Conservation (phyloP, 1,140 invertebrate genomes). For the Drosophila tristis region DNA sequence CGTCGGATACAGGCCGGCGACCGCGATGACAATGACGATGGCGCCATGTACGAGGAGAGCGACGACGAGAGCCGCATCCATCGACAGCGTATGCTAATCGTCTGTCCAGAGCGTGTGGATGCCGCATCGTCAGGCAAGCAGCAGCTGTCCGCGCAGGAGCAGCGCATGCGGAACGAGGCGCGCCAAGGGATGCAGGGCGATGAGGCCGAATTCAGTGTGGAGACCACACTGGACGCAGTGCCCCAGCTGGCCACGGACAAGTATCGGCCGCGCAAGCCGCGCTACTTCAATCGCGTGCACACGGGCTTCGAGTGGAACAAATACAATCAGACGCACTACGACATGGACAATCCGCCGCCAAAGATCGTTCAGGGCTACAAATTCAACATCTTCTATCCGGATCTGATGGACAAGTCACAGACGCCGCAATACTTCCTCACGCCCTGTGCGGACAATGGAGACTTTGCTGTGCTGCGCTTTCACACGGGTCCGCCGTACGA, state of each 20-base stretch:
- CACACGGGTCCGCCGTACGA: slow-evolving; percentile 99
- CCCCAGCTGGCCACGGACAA: slow-evolving; percentile 99
- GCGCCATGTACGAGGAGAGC: slow-evolving; percentile 85
- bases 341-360: slow-evolving; percentile 99
- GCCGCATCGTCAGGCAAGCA: not conserved
- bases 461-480: slow-evolving; percentile 98
- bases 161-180: slow-evolving; percentile 90
- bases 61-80: slow-evolving; percentile 64
- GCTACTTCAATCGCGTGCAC: slow-evolving; percentile 98
- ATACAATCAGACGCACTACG: slow-evolving; percentile 99
- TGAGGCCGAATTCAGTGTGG: slow-evolving; percentile 96
- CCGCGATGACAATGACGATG: slow-evolving; percentile 88
- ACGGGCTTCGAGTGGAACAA: slow-evolving; percentile 99
- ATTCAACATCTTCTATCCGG: slow-evolving; percentile 99
- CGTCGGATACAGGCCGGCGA: slow-evolving; percentile 35
- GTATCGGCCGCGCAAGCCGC: slow-evolving; percentile 97
- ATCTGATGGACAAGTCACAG: slow-evolving; percentile 97
- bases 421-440: slow-evolving; percentile 98
- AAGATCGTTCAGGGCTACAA: slow-evolving; percentile 99
- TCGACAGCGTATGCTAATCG: slow-evolving; percentile 46
- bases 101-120: slow-evolving; percentile 59
- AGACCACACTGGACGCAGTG: slow-evolving; percentile 93
- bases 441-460: slow-evolving; percentile 95
- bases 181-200: slow-evolving; percentile 94
- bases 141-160: slow-evolving; percentile 85